These are phyloP conservation scores for Falco berigora DNA, from an alignment of 2,797 vertebrate species.

Conservation along the genomic window DNA sequence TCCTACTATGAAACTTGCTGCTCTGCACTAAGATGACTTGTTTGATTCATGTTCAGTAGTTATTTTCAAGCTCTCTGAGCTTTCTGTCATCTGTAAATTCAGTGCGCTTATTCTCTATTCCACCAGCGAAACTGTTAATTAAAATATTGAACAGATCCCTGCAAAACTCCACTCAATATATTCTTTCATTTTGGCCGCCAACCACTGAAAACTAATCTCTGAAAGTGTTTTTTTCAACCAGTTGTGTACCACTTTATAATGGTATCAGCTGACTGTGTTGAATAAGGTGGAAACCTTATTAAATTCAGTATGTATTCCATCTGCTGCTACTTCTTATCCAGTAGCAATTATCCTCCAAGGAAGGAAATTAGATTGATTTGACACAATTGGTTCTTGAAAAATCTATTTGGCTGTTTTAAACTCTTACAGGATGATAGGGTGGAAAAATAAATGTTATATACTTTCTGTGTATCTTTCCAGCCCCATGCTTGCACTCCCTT, in stretches of 20 bases:
- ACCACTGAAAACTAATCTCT: neutral
- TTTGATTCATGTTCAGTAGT: neutral
- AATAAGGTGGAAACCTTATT: neutral
- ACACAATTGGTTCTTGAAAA: slow-evolving; percentile 27
- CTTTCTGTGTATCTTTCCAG: neutral
- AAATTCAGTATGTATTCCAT: neutral
- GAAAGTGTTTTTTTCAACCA: neutral
- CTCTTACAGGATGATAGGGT: neutral
- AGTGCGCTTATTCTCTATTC: neutral
- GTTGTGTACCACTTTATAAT: neutral
- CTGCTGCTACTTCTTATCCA: slow-evolving; percentile 3
- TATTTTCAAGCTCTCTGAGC: neutral
- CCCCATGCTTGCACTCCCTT: neutral
- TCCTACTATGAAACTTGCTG: neutral
- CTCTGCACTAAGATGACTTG: neutral
- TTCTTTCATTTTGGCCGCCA: neutral
- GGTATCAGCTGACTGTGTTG: neutral
- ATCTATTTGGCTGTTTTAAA: slow-evolving; percentile 13
- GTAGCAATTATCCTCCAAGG: neutral
- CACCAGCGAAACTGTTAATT: neutral
- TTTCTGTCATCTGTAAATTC: slow-evolving; percentile 4
- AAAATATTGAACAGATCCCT: slow-evolving; percentile 1
- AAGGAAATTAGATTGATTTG: slow-evolving; percentile 15
- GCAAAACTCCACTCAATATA: neutral
- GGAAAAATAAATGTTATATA: neutral